These are phyloP conservation scores for Lycia hirtaria DNA, from an alignment of 2,888 invertebrate genomes.

Conservation along the genomic window DNA sequence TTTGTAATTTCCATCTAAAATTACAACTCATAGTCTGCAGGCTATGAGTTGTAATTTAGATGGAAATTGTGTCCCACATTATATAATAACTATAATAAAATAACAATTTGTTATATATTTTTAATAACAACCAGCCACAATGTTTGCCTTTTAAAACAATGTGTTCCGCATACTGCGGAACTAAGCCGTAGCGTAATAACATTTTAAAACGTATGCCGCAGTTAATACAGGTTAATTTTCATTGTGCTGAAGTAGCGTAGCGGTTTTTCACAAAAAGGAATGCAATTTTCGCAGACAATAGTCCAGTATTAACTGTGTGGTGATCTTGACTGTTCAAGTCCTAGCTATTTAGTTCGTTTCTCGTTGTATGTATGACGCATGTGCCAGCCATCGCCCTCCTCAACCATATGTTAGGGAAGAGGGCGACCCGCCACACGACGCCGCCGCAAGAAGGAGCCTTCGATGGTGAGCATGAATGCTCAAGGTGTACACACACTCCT, in stretches of 20 bases:
- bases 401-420: no score
- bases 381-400: no score
- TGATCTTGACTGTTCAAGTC: slow-evolving; percentile 47
- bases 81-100: background rate
- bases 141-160: slow-evolving; percentile 44
- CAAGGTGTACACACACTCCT: no score
- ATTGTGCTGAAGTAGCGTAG: slow-evolving; percentile 31
- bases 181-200: slow-evolving; percentile 27
- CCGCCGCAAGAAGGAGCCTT: no score
- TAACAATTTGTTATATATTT: background rate
- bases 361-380: no score
- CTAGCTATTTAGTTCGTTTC: slow-evolving; percentile 33
- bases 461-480: no score
- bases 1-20: no score
- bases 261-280: slow-evolving; percentile 51
- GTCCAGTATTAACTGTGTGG: slow-evolving; percentile 53
- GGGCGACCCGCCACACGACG: no score
- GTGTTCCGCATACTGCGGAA: slow-evolving; percentile 40
- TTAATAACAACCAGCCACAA: slow-evolving; percentile 17
- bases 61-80: no score
- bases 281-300: slow-evolving; percentile 61
- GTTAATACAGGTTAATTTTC: slow-evolving; percentile 41
- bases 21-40: no score
- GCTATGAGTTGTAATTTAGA: no score
- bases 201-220: slow-evolving; percentile 33